Conservation (phyloP, 2,888 invertebrate species). For the Sclerodermus sp. region DNA sequence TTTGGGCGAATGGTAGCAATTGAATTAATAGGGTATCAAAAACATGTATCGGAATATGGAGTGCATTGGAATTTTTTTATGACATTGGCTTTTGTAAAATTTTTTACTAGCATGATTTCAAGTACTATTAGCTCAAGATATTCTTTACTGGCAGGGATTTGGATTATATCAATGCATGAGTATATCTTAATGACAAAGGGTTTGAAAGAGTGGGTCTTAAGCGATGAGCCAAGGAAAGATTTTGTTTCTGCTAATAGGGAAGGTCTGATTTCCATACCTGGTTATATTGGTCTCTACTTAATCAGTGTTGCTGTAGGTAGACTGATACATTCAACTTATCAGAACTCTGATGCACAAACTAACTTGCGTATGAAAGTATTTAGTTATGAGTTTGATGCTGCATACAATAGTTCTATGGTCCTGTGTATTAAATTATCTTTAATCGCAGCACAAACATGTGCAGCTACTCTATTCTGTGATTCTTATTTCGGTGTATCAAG, state of each 20-base stretch:
- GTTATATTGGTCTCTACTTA: slow-evolving; percentile 83
- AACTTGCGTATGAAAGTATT: slow-evolving; percentile 28
- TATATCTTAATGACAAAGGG: slow-evolving; percentile 63
- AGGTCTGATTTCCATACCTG: slow-evolving; percentile 82
- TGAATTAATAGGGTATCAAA: slow-evolving; percentile 75
- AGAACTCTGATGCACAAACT: slow-evolving; percentile 16
- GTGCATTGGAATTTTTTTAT: slow-evolving; percentile 98
- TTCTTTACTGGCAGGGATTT: slow-evolving; percentile 62
- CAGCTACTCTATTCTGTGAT: slow-evolving; percentile 59
- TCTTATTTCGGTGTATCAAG: slow-evolving; percentile 69
- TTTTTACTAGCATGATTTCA: slow-evolving; percentile 68
- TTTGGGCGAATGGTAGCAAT: slow-evolving; percentile 64
- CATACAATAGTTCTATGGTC: slow-evolving; percentile 41
- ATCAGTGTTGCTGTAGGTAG: slow-evolving; percentile 69
- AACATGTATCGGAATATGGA: slow-evolving; percentile 92
- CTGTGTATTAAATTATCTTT: slow-evolving; percentile 46
- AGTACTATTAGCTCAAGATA: slow-evolving; percentile 60
- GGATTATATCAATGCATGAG: slow-evolving; percentile 69
- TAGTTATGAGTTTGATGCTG: slow-evolving; percentile 26
- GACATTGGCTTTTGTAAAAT: slow-evolving; percentile 82
- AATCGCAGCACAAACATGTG: slow-evolving; percentile 51
- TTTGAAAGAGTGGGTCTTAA: slow-evolving; percentile 73
- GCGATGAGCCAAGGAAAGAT: slow-evolving; percentile 61
- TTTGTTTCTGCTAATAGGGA: slow-evolving; percentile 86
- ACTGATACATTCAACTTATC: slow-evolving; percentile 55